phyloP scores from a whole-genome alignment of 1,140 invertebrate species.

The Dreissena polymorpha region DNA sequence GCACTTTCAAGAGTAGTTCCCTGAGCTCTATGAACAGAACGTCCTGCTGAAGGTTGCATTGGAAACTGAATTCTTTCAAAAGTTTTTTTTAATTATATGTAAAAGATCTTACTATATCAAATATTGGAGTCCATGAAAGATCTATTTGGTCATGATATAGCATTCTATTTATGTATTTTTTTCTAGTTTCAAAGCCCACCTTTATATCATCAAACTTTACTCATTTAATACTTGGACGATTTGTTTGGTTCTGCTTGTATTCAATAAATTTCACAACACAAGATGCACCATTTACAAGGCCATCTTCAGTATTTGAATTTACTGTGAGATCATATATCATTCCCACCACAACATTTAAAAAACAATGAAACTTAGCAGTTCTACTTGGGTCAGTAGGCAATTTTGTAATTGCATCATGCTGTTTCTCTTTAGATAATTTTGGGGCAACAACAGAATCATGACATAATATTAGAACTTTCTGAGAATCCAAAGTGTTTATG shows the following conservation, averaged over 20 bases:
- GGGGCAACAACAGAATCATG: constrained; percentile 23
- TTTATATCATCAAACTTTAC: constrained; percentile 37
- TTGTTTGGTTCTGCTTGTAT: constrained; percentile 3
- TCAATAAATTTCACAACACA: constrained; percentile 22
- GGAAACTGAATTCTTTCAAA: constrained; percentile 33
- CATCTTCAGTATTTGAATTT: constrained; percentile 22
- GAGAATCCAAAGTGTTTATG: neutral
- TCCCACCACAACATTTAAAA: constrained; percentile 23
- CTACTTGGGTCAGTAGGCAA: constrained; percentile 12
- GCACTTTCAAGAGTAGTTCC: constrained; percentile 10
- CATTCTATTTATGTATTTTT: constrained; percentile 10
- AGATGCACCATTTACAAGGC: constrained; percentile 26
- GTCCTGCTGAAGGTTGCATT: constrained; percentile 10
- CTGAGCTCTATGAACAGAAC: constrained; percentile 23
- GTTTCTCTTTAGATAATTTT: constrained; percentile 22
- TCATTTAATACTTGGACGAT: constrained; percentile 16
- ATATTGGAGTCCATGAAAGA: constrained; percentile 17
- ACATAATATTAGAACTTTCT: constrained; percentile 6
- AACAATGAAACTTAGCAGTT: constrained; percentile 25
- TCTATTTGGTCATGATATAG: constrained; percentile 17
- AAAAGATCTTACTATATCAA: constrained; percentile 20
- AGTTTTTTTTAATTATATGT: constrained; percentile 7
- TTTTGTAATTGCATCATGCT: constrained; percentile 12
- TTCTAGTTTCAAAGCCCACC: constrained; percentile 1
- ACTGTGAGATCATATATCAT: constrained; percentile 35